Base-by-base conservation (phyloP, 2,113 vertebrate species). In the Kryptolebias marmoratus region DNA sequence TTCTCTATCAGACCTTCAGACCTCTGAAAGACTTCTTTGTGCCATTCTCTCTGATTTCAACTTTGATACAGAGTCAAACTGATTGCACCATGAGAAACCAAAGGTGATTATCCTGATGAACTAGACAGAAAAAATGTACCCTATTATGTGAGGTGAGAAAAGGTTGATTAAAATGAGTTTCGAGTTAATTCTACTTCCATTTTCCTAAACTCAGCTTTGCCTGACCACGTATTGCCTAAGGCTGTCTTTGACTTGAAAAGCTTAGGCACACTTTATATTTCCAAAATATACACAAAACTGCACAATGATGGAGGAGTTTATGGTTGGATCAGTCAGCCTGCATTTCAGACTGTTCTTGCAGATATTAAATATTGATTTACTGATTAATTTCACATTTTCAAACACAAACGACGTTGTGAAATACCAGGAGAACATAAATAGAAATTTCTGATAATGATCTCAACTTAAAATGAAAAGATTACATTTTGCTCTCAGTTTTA, bases 71-170 rank as follows among this genome's bases (percentile, higher is more conserved):
- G 88, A 88, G 71, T 82, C 73, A 62, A 61, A 80, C 59, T 76
- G 90, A 88, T 88, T 90, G 84, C 55, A 36, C 76, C 75, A 27
- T 16, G 30, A 79, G 68, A 82, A 86, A 83, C 77, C 73, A 85
- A 83, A 86, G 83, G 87, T 88, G 86, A 86, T 90, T 90, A 88
- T 89, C 84, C 83, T 62, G 87, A 91, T 90, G 75, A 87, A 89
- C 87, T 90, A 70, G 79, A 88, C 89, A 79, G 77, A 64, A 83
- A 61, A 77, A 85, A 82, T 74, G 85, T 78, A 80, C 45, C 71
- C 77, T 50, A 87, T 89, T 90, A 86, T 87, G 73, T 58, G 77
- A 53, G 56, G 49, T 36, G 61, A 71, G 59, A 73, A 90, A 89
- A 83, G 87, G 77, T 86, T 88, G 85, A 90, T 91, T 89, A 83